These are phyloP conservation scores for Babyrousa celebensis DNA, from an alignment of 2,797 vertebrate genomes.

Conservation along the genomic window DNA sequence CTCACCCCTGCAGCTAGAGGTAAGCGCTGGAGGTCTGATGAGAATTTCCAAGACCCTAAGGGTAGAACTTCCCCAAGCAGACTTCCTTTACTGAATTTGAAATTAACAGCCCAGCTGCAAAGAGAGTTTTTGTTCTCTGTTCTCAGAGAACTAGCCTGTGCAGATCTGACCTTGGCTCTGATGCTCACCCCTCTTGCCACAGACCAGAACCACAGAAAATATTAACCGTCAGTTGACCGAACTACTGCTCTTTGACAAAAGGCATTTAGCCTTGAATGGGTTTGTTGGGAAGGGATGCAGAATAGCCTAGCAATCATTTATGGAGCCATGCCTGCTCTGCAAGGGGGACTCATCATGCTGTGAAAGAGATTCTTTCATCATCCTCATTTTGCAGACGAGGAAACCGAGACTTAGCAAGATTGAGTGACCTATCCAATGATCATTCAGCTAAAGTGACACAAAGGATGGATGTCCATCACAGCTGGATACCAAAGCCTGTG, in stretches of 20 bases:
- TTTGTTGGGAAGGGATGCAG: accelerated
- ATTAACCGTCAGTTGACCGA: background rate
- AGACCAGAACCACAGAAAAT: constrained; percentile 47
- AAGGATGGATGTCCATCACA: background rate
- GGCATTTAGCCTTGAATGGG: background rate
- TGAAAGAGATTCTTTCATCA: background rate
- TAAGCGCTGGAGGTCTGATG: background rate
- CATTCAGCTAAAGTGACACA: background rate
- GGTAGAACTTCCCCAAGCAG: constrained; percentile 19
- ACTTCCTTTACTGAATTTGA: constrained; percentile 36
- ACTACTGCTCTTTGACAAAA: background rate
- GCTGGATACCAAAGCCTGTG: background rate
- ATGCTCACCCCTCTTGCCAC: background rate
- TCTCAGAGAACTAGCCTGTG: constrained; percentile 26
- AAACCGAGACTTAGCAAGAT: background rate
- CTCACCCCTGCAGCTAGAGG: background rate
- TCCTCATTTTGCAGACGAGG: background rate
- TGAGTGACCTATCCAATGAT: background rate
- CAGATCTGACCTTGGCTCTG: constrained; percentile 60
- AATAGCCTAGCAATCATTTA: accelerated
- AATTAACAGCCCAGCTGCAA: background rate
- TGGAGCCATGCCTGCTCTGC: accelerated
- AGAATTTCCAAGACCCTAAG: constrained; percentile 24
- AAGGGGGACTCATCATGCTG: accelerated
- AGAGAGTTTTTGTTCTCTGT: constrained; percentile 46